Base-by-base conservation (phyloP, 1,140 invertebrate species). In the Oreohelix idahoensis region DNA sequence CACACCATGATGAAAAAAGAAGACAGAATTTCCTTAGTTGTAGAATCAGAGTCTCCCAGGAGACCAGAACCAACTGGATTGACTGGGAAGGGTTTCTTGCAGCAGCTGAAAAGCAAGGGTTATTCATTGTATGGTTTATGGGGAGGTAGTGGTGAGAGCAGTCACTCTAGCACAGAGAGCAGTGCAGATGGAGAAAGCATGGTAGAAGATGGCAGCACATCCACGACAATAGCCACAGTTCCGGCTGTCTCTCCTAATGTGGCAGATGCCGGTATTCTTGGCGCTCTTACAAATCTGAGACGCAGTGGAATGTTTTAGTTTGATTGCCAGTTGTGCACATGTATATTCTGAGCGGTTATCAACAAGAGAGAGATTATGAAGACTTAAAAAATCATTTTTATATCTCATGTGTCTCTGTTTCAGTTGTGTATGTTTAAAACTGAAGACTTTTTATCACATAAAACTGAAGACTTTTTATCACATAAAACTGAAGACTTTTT, bases 91-190 rank as follows among this genome's bases (percentile, higher is more conserved):
- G 84, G 73, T 36, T 84, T 88, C 29, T 77, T 90, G 15, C 84
- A 88, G 45, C 89, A 88, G 83, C 75, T 90, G 32, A 89, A 89
- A 86, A 88, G 81, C 82, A 89, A 87, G 36, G 89, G 89, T 45
- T 87, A 85, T 70, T 89, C 88, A 8, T 70, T 89, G 17, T 89
- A 86, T 81, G 87, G 87, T 32, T 85, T 85, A 70, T 76, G 89
- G 74, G 87, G 86, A 45, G 83, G 80, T 69, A 76, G 70, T 20
- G 45, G 79, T 5, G 53, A 49, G 29, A 63, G 69, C n/a, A 76
- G 45, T 0, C 71, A 29, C 20, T 66, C 83, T 23, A 20, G 75
- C 26, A 42, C 70, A 23, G 51, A 76, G 0, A 63, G 35, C 36
- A 73, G 78, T 35, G 49, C 70, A 39, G 51, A 49, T 69, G 84